Evolutionary conservation across 2,888 invertebrate species (phyloP).

Genomic region (Sesamia inferens): DNA sequence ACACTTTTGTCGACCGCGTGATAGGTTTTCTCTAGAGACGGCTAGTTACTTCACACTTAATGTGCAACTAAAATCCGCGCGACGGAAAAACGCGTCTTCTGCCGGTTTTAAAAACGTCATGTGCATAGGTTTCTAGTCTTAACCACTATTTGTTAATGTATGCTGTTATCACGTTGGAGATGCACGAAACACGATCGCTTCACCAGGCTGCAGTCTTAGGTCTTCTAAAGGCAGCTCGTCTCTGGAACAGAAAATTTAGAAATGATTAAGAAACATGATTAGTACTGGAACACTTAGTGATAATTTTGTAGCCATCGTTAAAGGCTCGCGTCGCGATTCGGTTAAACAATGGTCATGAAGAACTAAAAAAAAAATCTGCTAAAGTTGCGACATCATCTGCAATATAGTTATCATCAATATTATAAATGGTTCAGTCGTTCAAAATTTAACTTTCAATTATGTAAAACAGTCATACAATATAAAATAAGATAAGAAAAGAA

Average conservation of each 20-base stretch:
- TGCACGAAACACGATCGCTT: slow-evolving; percentile 72
- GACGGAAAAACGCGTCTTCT: not conserved
- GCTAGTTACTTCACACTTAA: not conserved
- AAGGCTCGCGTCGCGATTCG: no score
- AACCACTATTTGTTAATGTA: not conserved
- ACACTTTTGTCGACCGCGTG: not conserved
- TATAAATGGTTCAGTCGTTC: no score
- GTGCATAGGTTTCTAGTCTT: not conserved
- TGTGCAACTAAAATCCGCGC: not conserved
- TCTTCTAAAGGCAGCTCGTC: slow-evolving; percentile 58
- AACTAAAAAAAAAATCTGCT: not conserved
- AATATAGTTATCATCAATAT: no score
- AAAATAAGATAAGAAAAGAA: not conserved
- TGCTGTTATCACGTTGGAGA: slow-evolving; percentile 57
- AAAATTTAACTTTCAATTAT: not conserved
- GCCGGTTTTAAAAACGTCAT: not conserved
- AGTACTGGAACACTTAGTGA: not conserved
- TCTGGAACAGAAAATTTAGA: slow-evolving; percentile 59
- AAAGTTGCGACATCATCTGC: not conserved
- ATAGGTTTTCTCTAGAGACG: not conserved
- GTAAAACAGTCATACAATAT: not conserved
- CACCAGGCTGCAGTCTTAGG: slow-evolving; percentile 71
- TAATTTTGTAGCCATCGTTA: not conserved
- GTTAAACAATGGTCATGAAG: not conserved
- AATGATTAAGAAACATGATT: not conserved